Evolutionary conservation across 2,888 invertebrate species (phyloP), one percentile per base, ranked within the genome.

Genomic region (Polymixis flavicincta): DNA sequence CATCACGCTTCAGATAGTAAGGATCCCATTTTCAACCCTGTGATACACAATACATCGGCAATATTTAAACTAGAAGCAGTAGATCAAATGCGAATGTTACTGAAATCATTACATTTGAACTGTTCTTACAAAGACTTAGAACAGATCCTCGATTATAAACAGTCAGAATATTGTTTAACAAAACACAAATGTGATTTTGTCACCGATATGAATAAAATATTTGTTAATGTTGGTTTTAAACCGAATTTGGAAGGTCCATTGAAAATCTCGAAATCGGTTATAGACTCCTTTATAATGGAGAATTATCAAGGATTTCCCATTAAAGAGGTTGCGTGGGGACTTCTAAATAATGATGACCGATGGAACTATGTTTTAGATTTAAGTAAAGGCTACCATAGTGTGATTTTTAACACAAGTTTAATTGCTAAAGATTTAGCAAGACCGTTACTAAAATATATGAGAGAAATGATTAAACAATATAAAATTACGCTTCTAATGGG

Each of bases 211-310:
- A 95, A 94, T 82, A 89, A 83, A 69, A 86, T 93, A 1, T 86
- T 83, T 55, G 87, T 94, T 2, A 83, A 76, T 22, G 74, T 86
- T 13, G 94, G 93, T 0, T 81, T 85, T 0, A 95, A 95, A 83
- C 95, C 96, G 0, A 90, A 90, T 73, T 55, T 95, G 7, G 85
- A 83, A 22, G 96, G 96, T 1, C 95, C 95, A 0, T 84, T 96
- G n/a, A 95, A 95, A 86, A 90, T 95, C 8, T 89, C 92, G 9
- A 95, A 95, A 71, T 93, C 93, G 0, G 95, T 90, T 0, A 89
- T 94, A 0, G 96, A 96, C 86, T 93, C 95, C 1, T 96, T 96
- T 82, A 85, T 94, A 9, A 96, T 96, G 96, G 92, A 94, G 66
- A 93, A 94, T 78, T 96, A 95, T 84, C 92, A 95, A 87, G 96